Base-by-base conservation (phyloP, 2,113 vertebrate species). In the Phylloscopus whistleri region DNA sequence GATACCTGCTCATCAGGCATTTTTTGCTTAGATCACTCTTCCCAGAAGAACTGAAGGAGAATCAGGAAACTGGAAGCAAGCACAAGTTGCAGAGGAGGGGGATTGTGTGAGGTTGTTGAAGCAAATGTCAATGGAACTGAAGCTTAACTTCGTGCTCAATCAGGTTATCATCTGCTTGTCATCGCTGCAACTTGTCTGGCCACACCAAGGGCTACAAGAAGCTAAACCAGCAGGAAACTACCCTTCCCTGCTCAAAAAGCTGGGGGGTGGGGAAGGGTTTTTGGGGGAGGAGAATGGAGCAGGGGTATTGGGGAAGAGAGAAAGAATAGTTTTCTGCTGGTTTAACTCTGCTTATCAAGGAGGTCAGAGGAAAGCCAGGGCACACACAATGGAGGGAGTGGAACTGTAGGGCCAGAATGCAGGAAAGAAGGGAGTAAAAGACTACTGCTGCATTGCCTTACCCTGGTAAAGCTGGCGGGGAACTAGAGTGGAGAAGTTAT, bases 151-250 rank as follows among this genome's bases (percentile, higher is more conserved):
- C 46, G 43, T 11, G 23, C 21, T 12, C 3, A 80, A 81, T 63
- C 90, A 80, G 83, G 90, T 95, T 90, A 92, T 95, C 89, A 56
- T 26, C 80, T 64, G 72, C 88, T 77, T 94, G 86, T 93, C 94
- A 72, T 89, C 17, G 0, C 94, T 68, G 17, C 68, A 48, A 22
- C 51, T 41, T 62, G 39, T 59, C 73, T 56, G 60, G 73, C 39
- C 75, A 53, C 72, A 66, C 31, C 56, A 90, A 51, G 23, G 56
- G 64, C n/a, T 86, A 63, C 39, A 87, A 88, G 76, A 81, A 81
- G 43, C 44, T n/a, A 52, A 90, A 55, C 21, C 35, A 74, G 48
- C 23, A 92, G 56, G 64, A 84, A 93, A 88, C 10, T 26, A 58
- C 19, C 58, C 26, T 87, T 62, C 49, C n/a, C 58, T 46, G 19